Percentiles rank a stretch among this genome's conserved stretches.
Conservation (phyloP, 2,888 invertebrate species). For the Cantharis rustica region DNA sequence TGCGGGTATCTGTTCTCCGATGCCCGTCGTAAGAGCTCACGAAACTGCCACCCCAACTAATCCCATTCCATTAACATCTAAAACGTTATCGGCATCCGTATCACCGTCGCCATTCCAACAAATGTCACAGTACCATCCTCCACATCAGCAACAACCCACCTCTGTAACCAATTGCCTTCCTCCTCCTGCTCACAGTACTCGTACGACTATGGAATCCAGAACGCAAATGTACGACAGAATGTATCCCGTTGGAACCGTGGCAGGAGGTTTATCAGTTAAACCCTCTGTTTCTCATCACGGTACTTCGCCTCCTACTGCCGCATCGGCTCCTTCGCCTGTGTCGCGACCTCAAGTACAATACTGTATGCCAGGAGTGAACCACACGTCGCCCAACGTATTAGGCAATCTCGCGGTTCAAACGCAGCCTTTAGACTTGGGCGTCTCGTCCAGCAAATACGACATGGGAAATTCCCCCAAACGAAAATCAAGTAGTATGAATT, state of each 20-base stretch:
- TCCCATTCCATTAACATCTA: conserved; percentile 64
- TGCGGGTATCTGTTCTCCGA: conserved; percentile 63
- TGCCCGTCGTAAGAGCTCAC: conserved; percentile 51
- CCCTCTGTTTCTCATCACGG: conserved; percentile 57
- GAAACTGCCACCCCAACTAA: conserved; percentile 37
- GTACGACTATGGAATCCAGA: conserved; percentile 39
- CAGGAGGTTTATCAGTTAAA: conserved; percentile 49
- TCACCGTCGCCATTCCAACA: conserved; percentile 62
- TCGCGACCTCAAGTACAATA: conserved; percentile 57
- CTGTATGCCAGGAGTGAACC: conserved; percentile 56
- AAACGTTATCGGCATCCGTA: conserved; percentile 56
- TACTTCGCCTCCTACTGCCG: conserved; percentile 57
- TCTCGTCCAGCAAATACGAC: conserved; percentile 57
- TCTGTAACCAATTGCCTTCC: conserved; percentile 55
- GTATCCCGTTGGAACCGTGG: conserved; percentile 45
- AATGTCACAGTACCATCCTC: conserved; percentile 53
- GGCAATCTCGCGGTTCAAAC: conserved; percentile 67
- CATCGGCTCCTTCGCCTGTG: conserved; percentile 53
- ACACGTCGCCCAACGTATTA: conserved; percentile 45
- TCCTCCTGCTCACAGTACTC: conserved; percentile 62
- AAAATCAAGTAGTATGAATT: conserved; percentile 62
- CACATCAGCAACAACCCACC: conserved; percentile 51
- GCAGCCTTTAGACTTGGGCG: conserved; percentile 78
- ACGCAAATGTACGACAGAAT: conserved; percentile 45
- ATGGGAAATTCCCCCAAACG: conserved; percentile 64